These are phyloP conservation scores for Dugesia japonica DNA, from an alignment of 2,888 invertebrate species.

Conservation along the genomic window DNA sequence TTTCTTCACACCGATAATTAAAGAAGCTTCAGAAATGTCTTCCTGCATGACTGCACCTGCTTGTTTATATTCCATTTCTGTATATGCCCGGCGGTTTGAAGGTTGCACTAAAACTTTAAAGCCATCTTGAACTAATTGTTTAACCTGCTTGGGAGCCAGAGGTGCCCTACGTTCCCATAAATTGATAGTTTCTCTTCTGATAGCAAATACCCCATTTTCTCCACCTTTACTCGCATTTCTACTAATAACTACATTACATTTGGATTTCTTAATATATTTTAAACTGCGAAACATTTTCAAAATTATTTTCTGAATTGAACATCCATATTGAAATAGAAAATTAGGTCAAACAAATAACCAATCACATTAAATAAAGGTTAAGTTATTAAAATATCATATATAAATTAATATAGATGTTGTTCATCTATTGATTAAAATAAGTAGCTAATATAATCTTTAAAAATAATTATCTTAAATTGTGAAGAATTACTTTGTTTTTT, in stretches of 20 bases:
- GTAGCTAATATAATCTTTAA: too few species aligned
- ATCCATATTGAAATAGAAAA: slow-evolving; percentile 5
- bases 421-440: too few species aligned
- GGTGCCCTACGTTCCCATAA: slow-evolving; percentile 66
- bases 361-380: too few species aligned
- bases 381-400: too few species aligned
- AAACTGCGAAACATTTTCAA: not conserved
- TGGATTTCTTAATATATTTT: not conserved
- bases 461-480: too few species aligned
- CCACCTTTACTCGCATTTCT: not conserved
- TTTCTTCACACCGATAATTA: slow-evolving; percentile 93
- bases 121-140: slow-evolving; percentile 68
- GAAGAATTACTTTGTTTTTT: too few species aligned
- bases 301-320: not conserved
- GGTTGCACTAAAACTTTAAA: slow-evolving; percentile 85
- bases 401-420: too few species aligned
- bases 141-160: slow-evolving; percentile 75
- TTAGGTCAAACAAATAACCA: not conserved
- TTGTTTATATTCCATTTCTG: slow-evolving; percentile 67
- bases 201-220: slow-evolving; percentile 37
- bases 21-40: slow-evolving; percentile 81
- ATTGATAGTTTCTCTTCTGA: slow-evolving; percentile 51
- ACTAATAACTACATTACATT: too few species aligned
- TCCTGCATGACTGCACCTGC: slow-evolving; percentile 83
- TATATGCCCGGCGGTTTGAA: slow-evolving; percentile 86